A percentile compares a stretch with the other conserved stretches of the same genome.
These are phyloP conservation scores for Tapirus indicus DNA, from an alignment of 2,797 vertebrate species.

Conservation along the genomic window DNA sequence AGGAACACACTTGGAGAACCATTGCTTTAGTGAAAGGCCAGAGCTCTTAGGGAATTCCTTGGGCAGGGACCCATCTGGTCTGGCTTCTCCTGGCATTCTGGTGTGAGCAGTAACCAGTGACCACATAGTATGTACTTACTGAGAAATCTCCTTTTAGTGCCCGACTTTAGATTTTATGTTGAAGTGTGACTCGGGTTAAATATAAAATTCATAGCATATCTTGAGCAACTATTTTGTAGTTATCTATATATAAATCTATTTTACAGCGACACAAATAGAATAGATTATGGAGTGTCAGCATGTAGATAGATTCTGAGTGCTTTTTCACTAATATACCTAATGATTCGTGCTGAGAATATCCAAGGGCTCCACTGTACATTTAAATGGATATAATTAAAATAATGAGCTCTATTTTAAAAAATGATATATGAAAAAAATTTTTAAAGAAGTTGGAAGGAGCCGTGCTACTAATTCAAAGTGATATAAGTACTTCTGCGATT, in stretches of 20 bases:
- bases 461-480: conserved; percentile 83
- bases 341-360: conserved; percentile 87
- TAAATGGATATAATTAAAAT: conserved; percentile 87
- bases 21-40: background rate
- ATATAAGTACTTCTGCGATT: conserved; percentile 80
- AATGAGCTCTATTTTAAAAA: conserved; percentile 86
- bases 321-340: conserved; percentile 86
- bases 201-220: conserved; percentile 85
- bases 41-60: background rate
- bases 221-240: conserved; percentile 86
- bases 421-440: conserved; percentile 82
- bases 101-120: background rate
- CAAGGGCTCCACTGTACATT: conserved; percentile 84
- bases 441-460: conserved; percentile 81
- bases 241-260: conserved; percentile 86
- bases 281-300: conserved; percentile 85
- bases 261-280: conserved; percentile 85
- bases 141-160: conserved; percentile 63
- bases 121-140: background rate
- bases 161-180: conserved; percentile 78
- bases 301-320: conserved; percentile 84
- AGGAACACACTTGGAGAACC: background rate
- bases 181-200: conserved; percentile 81
- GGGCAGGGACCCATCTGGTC: background rate
- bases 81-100: background rate